Percentiles rank a stretch among this genome's conserved stretches.
Evolutionary conservation across 2,113 vertebrate species (phyloP).

Genomic region (Physeter macrocephalus): DNA sequence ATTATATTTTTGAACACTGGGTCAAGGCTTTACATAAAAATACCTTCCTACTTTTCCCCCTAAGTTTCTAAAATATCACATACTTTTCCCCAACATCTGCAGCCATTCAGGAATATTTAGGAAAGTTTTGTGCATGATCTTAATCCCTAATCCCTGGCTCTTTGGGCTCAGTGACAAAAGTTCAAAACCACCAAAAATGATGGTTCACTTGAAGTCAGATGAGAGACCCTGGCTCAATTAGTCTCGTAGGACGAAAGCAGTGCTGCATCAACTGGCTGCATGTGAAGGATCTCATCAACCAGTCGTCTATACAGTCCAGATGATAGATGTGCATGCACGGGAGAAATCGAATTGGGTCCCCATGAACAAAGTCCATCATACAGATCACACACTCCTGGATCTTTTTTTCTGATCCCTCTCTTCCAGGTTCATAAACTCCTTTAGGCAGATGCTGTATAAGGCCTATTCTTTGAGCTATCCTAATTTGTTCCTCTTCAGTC

Average conservation of each 20-base stretch:
- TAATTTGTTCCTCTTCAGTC: slow-evolving; percentile 98
- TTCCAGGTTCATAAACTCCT: slow-evolving; percentile 95
- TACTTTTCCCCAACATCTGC: slow-evolving; percentile 79
- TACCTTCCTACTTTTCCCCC: slow-evolving; percentile 81
- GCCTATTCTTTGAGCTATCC: slow-evolving; percentile 97
- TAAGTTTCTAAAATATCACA: slow-evolving; percentile 82
- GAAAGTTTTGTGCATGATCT: slow-evolving; percentile 85
- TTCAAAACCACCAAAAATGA: slow-evolving; percentile 59
- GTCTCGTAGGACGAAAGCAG: slow-evolving; percentile 96
- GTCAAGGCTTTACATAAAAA: slow-evolving; percentile 86
- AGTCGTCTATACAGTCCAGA: slow-evolving; percentile 99
- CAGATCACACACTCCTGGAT: slow-evolving; percentile 99
- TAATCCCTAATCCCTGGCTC: slow-evolving; percentile 85
- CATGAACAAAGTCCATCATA: slow-evolving; percentile 99
- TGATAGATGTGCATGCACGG: slow-evolving; percentile 99
- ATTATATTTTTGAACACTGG: slow-evolving; percentile 77
- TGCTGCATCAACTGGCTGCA: slow-evolving; percentile 97
- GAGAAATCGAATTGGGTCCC: slow-evolving; percentile 97
- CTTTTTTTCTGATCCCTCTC: slow-evolving; percentile 97
- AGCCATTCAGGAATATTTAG: slow-evolving; percentile 82
- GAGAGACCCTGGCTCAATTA: slow-evolving; percentile 88
- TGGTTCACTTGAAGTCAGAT: slow-evolving; percentile 79
- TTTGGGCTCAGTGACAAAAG: slow-evolving; percentile 82
- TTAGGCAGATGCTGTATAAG: slow-evolving; percentile 98
- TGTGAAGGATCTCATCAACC: slow-evolving; percentile 99